These are phyloP conservation scores for Amphipoea lucens DNA, from an alignment of 2,888 invertebrate species.

Conservation along the genomic window DNA sequence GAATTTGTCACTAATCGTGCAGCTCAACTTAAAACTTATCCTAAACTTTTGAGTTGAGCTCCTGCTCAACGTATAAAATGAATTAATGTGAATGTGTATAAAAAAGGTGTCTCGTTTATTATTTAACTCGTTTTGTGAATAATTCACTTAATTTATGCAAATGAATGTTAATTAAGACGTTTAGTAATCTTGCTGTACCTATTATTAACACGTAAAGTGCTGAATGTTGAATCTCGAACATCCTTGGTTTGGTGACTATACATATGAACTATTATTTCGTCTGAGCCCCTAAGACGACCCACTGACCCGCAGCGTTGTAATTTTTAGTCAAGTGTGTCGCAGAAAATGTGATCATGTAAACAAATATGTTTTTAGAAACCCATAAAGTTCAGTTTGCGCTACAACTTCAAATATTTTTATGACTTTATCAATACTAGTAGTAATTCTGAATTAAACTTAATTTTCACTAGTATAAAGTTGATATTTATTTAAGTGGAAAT, in stretches of 20 bases:
- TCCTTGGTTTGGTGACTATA: background rate
- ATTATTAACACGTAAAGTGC: background rate
- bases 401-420: background rate
- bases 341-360: background rate
- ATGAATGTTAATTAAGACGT: background rate
- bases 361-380: background rate
- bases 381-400: background rate
- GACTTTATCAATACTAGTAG: background rate
- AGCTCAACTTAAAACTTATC: background rate
- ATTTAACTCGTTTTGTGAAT: background rate
- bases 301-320: too few relatives aligned
- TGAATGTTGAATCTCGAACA: background rate
- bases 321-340: too few relatives aligned
- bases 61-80: background rate
- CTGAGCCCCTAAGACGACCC: too few relatives aligned
- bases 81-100: too few relatives aligned
- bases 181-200: background rate
- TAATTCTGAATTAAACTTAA: background rate
- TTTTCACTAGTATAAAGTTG: background rate
- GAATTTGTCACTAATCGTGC: background rate
- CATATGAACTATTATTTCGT: background rate
- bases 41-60: too few relatives aligned
- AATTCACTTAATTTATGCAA: constrained; percentile 2
- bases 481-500: background rate
- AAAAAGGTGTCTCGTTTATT: background rate